Evolutionary conservation across 2,888 invertebrate species (phyloP), one percentile per base, ranked within the genome.

Genomic region (Eristalis arbustorum): DNA sequence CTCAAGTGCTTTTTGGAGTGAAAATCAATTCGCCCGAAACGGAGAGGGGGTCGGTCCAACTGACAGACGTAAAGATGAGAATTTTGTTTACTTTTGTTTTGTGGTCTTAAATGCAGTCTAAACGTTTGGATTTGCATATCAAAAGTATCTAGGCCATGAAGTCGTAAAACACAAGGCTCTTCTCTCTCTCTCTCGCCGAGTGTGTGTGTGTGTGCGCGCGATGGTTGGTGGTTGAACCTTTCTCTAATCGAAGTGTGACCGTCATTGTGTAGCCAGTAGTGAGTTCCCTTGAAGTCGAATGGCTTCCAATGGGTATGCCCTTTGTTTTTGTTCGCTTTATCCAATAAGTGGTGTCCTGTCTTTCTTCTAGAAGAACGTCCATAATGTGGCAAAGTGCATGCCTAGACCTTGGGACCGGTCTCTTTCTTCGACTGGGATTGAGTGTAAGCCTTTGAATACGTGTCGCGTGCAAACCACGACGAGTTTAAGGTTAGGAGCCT

Each of bases 1-100:
- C 25, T 72, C 28, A 62, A 72, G 40, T 72, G 37, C 3, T 25
- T 56, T 59, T 68, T 37, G 63, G 63, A 69, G 28, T 13, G 76
- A 56, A 63, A 77, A 49, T 23, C 63, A 63, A 67, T 61, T 67
- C 67, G 49, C 61, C 68, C 25, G 57, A 22, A 57, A 3, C 25
- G 25, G 25, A 3, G 25, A 3, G 25, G 10, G 68, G 56, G 59
- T 6, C 5, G 40, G 23, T 3, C 25, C 25, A 25, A 25, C 25
- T 25, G 37, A 25, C 31, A 31, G 31, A 10, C 31, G 64, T 37
- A 13, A 37, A 37, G 37, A 13, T 10, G 63, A 64, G 64, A 31
- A 74, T 64, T 57, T 25, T 57, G 57, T 57, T 18, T 18, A 14
- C 6, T 31, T 31, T 31, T 8, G 4, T 74, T 18, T 57, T 25